Percentiles rank a stretch among this genome's conserved stretches.
Conservation (phyloP, 2,113 vertebrate species). For the Solea senegalensis region DNA sequence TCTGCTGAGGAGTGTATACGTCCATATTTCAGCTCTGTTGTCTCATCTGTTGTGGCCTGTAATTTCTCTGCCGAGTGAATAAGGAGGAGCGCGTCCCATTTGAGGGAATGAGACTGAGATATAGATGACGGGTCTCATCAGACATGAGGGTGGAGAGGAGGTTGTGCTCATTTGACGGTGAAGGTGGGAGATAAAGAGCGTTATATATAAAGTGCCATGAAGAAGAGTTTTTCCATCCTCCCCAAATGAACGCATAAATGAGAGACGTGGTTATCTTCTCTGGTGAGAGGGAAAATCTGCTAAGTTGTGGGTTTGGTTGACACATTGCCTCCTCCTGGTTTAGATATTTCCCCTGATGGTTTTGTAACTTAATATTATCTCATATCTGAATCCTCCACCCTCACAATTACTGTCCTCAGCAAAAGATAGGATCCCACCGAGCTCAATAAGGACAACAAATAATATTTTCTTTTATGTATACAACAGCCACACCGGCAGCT, state of each 20-base stretch:
- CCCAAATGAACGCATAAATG: background rate
- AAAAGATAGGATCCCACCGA: background rate
- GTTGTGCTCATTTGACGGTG: conserved; percentile 27
- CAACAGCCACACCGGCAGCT: too few species aligned
- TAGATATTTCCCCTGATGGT: conserved; percentile 1
- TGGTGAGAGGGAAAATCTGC: background rate
- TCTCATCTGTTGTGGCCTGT: conserved; percentile 52
- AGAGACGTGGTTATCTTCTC: background rate
- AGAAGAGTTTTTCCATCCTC: background rate
- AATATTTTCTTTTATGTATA: too few species aligned
- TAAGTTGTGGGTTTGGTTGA: background rate
- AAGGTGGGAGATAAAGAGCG: conserved; percentile 28
- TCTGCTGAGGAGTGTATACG: conserved; percentile 15
- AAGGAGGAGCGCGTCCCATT: conserved; percentile 51
- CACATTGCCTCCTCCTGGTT: background rate
- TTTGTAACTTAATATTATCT: conserved; percentile 5
- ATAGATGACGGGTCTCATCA: conserved; percentile 42
- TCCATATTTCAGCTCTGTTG: conserved; percentile 37
- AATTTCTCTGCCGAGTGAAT: conserved; percentile 47
- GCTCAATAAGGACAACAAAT: too few species aligned
- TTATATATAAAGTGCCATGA: conserved; percentile 2
- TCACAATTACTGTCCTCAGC: background rate
- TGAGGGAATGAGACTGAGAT: conserved; percentile 47
- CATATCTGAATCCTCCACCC: background rate
- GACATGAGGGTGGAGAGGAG: conserved; percentile 30